Base-by-base conservation (phyloP, 2,888 invertebrate genomes). In the Cheilosia scutellata region DNA sequence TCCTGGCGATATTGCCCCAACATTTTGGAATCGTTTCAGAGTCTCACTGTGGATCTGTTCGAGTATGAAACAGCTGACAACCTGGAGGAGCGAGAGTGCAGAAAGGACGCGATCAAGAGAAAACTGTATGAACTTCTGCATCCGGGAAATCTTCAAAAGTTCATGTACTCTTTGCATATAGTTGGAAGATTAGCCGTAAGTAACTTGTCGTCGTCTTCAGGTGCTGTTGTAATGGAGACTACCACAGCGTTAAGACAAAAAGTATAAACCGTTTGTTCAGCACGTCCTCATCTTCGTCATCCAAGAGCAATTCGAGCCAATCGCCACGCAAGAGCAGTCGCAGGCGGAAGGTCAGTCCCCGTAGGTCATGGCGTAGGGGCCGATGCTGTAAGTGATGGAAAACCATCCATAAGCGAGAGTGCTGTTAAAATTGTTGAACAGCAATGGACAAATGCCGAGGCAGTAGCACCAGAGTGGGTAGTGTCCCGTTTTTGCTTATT, bases 121-220 rank as follows among this genome's bases (percentile, higher is more conserved):
- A 92, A 91, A 88, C 89, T 97, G 58, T 94, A 95, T 20, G 96
- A 96, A 88, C 92, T 98, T 1, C 94, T 98, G 11, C 97, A 98
- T 93, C 97, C 98, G 0, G 95, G 95, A 33, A 97, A 97, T 91
- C 96, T 98, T 0, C 98, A 98, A 92, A 98, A 98, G 91, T 94
- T 98, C 68, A 98, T 98, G 97, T 98, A 98, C 91, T 97, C 97
- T 0, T 92, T 98, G 82, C 98, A 98, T 91, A 98, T 98, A 88
- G 96, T 98, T 0, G 97, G 97, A 91, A 95, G 95, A 42, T 92
- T 97, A 29, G 94, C 92, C 0, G 78, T 92, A 2, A 91, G 90
- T 71, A 91, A 91, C 75, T 89, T 89, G 16, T 87, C 89, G 16
- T 87, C 89, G 31, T 87, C 88, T 42, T 71, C 86, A 9, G 62